Evolutionary conservation across 1,140 invertebrate genomes (phyloP), one percentile per base, ranked within the genome.

Genomic region (Hyposmocoma kahamanoa): DNA sequence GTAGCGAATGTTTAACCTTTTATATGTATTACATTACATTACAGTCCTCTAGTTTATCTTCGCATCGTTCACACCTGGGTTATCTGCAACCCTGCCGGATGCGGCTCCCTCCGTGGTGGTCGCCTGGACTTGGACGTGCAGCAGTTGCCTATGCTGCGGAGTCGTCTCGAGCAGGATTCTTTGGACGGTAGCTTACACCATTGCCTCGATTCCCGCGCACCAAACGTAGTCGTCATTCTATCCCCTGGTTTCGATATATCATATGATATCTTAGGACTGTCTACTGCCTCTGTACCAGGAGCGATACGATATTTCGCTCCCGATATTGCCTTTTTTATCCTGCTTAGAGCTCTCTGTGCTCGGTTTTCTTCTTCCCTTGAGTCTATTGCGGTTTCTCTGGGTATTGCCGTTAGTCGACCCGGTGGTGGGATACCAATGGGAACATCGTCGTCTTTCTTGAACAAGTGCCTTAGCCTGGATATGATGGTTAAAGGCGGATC

Each of bases 231-330:
- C 10, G 69, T 60, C 78, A 84, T 84, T 13, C 81, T 63, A 42
- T 83, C 75, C 1, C 79, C 81, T 1, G 79, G 81, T 36, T 78
- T 84, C 0, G 81, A 56, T 38, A 66, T 68, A 20, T 83, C 70
- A 34, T 81, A 84, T 10, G 78, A 75, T 39, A 84, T 81, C 47
- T 83, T 84, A 3, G 81, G 81, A 51, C 81, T 84, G 6, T 78
- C 81, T 1, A 74, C 63, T 1, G 54, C 41, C 17, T 78, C 79
- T 0, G 67, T 46, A 21, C 66, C 69, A 0, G 81, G 77, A 6
- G 73, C 63, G 15, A 84, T 72, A 10, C 74, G 69, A 55, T 80
- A 78, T 43, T 78, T 83, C 5, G 77, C 72, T 5, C 72, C 72
- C 0, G 73, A 56, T 13, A 84, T 62, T 1, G 65, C 72, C 43